A percentile compares a stretch with the other conserved stretches of the same genome.
phyloP scores from a whole-genome alignment of 2,113 vertebrate species.

The Tachysurus vachellii region DNA sequence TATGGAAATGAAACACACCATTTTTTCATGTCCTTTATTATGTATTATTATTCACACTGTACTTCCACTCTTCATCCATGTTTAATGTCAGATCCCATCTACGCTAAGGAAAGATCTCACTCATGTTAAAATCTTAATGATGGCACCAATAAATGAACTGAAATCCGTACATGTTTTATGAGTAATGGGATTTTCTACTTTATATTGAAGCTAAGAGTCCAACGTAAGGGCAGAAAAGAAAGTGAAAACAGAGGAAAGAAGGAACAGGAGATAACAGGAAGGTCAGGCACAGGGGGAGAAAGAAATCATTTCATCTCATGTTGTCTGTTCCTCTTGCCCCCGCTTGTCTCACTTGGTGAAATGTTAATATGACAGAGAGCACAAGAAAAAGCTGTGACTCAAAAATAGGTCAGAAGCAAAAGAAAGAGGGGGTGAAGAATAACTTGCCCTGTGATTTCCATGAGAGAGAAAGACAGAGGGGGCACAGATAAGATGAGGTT shows the following conservation, averaged over 20 bases:
- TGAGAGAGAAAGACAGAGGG: not conserved
- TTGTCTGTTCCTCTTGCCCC: slow-evolving; percentile 32
- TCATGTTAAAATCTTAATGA: slow-evolving; percentile 52
- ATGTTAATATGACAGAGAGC: slow-evolving; percentile 53
- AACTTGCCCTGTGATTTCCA: slow-evolving; percentile 20
- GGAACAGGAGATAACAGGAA: not conserved
- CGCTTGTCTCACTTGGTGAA: slow-evolving; percentile 46
- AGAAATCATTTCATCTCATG: slow-evolving; percentile 39
- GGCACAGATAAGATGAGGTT: not conserved
- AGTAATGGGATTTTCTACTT: slow-evolving; percentile 1
- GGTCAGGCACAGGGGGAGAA: slow-evolving; percentile 17
- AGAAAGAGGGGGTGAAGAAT: slow-evolving; percentile 34
- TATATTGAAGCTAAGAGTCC: not conserved
- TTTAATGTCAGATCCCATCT: slow-evolving; percentile 39
- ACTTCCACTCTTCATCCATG: slow-evolving; percentile 46
- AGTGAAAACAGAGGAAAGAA: not conserved
- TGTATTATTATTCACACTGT: slow-evolving; percentile 42
- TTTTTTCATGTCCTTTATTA: slow-evolving; percentile 25
- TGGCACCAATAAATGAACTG: slow-evolving; percentile 38
- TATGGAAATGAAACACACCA: slow-evolving; percentile 27
- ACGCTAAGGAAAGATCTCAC: slow-evolving; percentile 44
- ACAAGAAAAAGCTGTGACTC: slow-evolving; percentile 43
- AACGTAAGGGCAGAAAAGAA: not conserved
- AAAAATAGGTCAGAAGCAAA: slow-evolving; percentile 57
- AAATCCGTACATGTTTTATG: slow-evolving; percentile 29